phyloP scores from a whole-genome alignment of 2,888 invertebrate species.

The Trachelus troglodyta region DNA sequence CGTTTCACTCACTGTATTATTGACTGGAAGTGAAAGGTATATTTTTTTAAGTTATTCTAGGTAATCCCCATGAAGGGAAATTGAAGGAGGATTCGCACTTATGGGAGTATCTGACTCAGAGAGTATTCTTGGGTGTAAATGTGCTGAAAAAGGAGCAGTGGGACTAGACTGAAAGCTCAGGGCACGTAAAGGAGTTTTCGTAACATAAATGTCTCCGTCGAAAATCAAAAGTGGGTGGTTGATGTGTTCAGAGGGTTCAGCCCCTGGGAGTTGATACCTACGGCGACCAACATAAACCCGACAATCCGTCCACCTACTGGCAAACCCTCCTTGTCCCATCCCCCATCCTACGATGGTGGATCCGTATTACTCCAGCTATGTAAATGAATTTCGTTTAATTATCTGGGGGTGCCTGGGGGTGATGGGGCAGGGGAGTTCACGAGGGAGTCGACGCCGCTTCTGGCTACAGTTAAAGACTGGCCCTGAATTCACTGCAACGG shows the following conservation, averaged over 20 bases:
- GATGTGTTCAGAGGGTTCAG: background rate
- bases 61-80: too few species aligned
- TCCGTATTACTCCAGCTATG: constrained; percentile 63
- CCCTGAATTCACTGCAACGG: constrained; percentile 21
- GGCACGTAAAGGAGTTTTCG: background rate
- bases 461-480: constrained; percentile 44
- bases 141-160: too few species aligned
- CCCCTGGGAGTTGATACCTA: background rate
- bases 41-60: too few species aligned
- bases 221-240: constrained; percentile 38
- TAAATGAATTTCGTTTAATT: constrained; percentile 66
- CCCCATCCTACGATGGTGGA: constrained; percentile 18
- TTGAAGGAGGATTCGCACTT: too few species aligned
- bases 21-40: too few species aligned
- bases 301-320: constrained; percentile 24
- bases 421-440: constrained; percentile 29
- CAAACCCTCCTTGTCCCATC: constrained; percentile 13
- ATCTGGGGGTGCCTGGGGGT: constrained; percentile 37
- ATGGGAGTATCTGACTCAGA: too few species aligned
- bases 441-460: constrained; percentile 32
- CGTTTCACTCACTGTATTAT: too few species aligned
- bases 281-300: constrained; percentile 27
- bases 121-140: too few species aligned
- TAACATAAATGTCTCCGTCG: constrained; percentile 22
- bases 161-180: too few species aligned